Evolutionary conservation across 2,888 invertebrate species (phyloP).

Genomic region (Diaphora mendica): DNA sequence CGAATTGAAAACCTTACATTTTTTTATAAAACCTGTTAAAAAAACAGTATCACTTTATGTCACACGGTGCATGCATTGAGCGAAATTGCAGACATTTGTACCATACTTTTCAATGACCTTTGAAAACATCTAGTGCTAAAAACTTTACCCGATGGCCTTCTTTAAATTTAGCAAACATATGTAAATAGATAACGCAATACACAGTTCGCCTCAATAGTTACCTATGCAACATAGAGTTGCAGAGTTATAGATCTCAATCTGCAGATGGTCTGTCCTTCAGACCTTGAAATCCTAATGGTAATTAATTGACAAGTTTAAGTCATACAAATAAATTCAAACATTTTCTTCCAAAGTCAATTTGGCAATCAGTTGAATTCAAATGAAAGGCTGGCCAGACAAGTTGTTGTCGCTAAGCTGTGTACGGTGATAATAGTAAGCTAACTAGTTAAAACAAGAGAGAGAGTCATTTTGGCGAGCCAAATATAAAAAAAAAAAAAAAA

Average conservation of each 20-base stretch:
- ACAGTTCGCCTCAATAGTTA: not conserved
- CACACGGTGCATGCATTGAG: too few species aligned
- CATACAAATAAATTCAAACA: not conserved
- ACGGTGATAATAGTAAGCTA: not conserved
- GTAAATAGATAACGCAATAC: not conserved
- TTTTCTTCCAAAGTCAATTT: not conserved
- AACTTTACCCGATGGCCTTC: not conserved
- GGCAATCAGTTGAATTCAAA: not conserved
- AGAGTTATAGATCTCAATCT: too few species aligned
- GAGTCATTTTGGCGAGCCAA: too few species aligned
- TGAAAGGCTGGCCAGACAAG: not conserved
- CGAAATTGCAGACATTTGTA: not conserved
- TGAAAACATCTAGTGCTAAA: not conserved
- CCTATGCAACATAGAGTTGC: not conserved
- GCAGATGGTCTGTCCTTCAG: not conserved
- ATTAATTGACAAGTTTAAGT: not conserved
- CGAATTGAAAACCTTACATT: not conserved
- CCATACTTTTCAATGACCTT: not conserved
- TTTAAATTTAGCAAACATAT: not conserved
- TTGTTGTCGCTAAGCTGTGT: not conserved
- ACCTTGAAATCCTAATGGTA: not conserved
- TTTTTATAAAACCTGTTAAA: not conserved
- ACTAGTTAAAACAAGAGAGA: not conserved
- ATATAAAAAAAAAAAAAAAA: too few species aligned
- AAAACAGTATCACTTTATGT: too few species aligned